phyloP scores from a whole-genome alignment of 2,797 vertebrate species.

The Enteromius treurensis region DNA sequence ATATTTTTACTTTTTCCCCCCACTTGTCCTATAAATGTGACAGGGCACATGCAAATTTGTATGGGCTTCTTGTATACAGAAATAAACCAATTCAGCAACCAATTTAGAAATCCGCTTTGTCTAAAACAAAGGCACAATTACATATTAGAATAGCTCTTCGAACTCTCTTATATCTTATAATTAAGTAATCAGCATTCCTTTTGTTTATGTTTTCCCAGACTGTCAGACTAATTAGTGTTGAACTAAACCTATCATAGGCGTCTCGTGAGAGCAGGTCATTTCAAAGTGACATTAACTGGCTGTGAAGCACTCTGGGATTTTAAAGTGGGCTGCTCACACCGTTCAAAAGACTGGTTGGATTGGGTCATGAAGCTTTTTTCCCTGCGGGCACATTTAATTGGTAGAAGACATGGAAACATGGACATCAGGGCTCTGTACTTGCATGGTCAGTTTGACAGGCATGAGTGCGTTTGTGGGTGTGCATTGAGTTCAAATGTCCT shows the following conservation, averaged over 20 bases:
- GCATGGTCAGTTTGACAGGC: conserved; percentile 28
- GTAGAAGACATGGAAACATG: conserved; percentile 33
- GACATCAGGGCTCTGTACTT: conserved; percentile 27
- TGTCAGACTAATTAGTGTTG: conserved; percentile 33
- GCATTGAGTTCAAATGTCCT: conserved; percentile 39
- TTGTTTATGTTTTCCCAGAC: conserved; percentile 25
- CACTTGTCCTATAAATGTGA: not conserved
- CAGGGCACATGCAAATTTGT: not conserved
- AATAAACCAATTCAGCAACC: not conserved
- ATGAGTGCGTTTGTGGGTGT: conserved; percentile 14
- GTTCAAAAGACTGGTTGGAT: conserved; percentile 25
- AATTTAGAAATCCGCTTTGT: conserved; percentile 18
- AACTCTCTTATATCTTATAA: conserved; percentile 24
- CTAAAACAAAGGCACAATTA: conserved; percentile 20
- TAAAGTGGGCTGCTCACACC: conserved; percentile 29
- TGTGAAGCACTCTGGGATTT: conserved; percentile 44
- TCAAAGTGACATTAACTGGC: conserved; percentile 39
- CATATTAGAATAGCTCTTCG: conserved; percentile 21
- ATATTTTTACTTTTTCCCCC: not conserved
- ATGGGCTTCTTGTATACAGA: not conserved
- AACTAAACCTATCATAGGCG: conserved; percentile 28
- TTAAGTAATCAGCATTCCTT: conserved; percentile 35
- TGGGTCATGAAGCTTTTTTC: conserved; percentile 40
- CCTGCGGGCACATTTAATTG: conserved; percentile 51
- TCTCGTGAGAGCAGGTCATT: conserved; percentile 38